Evolutionary conservation across 2,888 invertebrate species (phyloP), one percentile per base, ranked within the genome.

Genomic region (Conus canariensis): DNA sequence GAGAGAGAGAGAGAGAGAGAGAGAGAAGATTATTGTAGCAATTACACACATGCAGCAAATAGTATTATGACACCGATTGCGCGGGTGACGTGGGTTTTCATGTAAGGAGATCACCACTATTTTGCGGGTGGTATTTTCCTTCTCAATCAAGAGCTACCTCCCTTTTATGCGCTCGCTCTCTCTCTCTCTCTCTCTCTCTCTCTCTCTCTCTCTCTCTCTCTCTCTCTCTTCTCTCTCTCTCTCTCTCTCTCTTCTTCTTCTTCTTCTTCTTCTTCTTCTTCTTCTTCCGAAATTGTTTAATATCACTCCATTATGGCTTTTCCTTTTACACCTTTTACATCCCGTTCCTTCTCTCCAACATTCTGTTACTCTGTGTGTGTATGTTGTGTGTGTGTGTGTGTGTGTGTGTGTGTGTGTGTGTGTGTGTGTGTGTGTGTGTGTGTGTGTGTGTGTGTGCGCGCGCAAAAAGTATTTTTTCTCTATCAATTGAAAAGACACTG

Each of bases 1-100:
- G 80, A 80, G 80, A 80, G 80, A 80, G 80, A 80, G 80, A 80
- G 30, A 30, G 30, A 30, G 80, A 80, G 80, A 80, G 80, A 80
- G 80, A 80, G 30, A 30, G 30, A 80, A 80, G 80, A 14, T 74
- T 10, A 10, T 64, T 64, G 16, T 67, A 9, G 6, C 22, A 16
- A 67, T 19, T 45, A 45, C 45, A 45, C 45, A 45, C 45, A 45
- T 45, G 45, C 45, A 30, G 30, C 30, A 30, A 30, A 30, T 2
- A 30, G 30, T 30, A 45, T 45, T 45, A 45, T 45, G 45, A 45
- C 45, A 45, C 45, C 45, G 45, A 45, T 45, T 45, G 3, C 45
- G 4, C 45, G 3, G 3, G 45, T 2, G 45, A 45, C 45, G 45
- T 45, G 45, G 30, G 45, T 45, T 45, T 45, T 45, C 45, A 64